Evolutionary conservation across 2,113 vertebrate species (phyloP), one percentile per base, ranked within the genome.

Genomic region (Seriola rivoliana): DNA sequence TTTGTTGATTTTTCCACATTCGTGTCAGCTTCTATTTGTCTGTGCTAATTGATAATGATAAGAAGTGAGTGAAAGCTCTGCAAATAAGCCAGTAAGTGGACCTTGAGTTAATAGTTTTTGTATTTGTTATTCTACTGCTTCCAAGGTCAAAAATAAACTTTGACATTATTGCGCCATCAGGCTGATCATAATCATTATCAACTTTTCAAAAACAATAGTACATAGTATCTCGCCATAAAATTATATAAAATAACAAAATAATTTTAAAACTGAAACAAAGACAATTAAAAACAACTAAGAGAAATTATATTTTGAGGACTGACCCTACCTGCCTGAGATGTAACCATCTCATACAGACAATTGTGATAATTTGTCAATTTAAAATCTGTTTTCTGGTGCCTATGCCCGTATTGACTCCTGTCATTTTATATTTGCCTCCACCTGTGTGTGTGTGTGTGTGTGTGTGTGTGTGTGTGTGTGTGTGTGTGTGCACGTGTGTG

Each of bases 391-490:
- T 70, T 63, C 57, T 63, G 52, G 50, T 52, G 65, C 63, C 66
- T 21, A 25, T n/a, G 72, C 1, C 29, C 6, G n/a, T 67, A 65
- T 71, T 36, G 66, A 84, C 55, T 83, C 38, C 50, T n/a, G 62
- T 74, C 62, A 77, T 58, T 44, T 72, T 54, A 71, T 58, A 60
- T 84, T 71, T 90, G 78, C 75, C 65, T 86, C 58, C 57, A 82
- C 78, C 80, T 79, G 70, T 71, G 70, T 62, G 74, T 62, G 81
- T 74, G 85, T 72, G 57, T 40, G 42, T 46, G 25, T 67, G 17
- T 64, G 8, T 40, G 59, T 63, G 44, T 57, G 64, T 75, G 74
- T 67, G 70, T 57, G 67, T 79, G 70, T 71, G 25, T 67, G 17
- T 64, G 8, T 40, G 60, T 63, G 44, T 57, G 64, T 75, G 74